Evolutionary conservation across 2,888 invertebrate genomes (phyloP), one percentile per base, ranked within the genome.

Genomic region (Cactoblastis cactorum): DNA sequence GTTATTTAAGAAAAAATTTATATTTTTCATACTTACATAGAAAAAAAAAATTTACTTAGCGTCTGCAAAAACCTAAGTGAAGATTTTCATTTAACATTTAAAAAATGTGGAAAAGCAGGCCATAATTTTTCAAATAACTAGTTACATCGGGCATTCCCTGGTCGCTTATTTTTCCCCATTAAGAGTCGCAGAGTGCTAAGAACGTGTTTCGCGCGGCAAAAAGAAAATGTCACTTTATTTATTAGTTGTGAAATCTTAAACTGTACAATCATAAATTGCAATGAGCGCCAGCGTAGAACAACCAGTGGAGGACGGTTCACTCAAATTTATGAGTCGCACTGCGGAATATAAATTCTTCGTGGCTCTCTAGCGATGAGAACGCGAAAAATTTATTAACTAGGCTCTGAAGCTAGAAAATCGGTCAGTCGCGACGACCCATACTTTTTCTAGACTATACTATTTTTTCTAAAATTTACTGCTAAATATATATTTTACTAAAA

Each of bases 311-410:
- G 81, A 83, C 83, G 76, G n/a, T 72, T 77, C 78, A 77, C 78
- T 77, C 78, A 80, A 81, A 87, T 86, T 87, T 87, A 87, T 86
- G 84, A 82, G 86, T 81, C 86, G 86, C 86, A 87, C 59, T 87
- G 86, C 86, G 86, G 86, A 81, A 83, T 83, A 86, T 85, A 84
- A 85, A 86, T 84, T 81, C 80, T 80, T 77, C 72, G 71, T 75
- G 69, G 76, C 71, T 74, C 71, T 69, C 72, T 69, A 55, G 59
- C 74, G 74, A 74, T 69, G 77, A 74, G 69, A 74, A 74, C 74
- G 62, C 74, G 61, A 80, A 79, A 82, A 80, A 78, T 71, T 58
- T 76, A 74, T 71, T 71, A 73, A 74, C 71, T 74, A 70, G 69
- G 62, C 69, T 60, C 52, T n/a, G 49, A 59, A 56, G 61, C 50